Conservation (phyloP, 92 coral and sea anemone species). For the Porites lobata region DNA sequence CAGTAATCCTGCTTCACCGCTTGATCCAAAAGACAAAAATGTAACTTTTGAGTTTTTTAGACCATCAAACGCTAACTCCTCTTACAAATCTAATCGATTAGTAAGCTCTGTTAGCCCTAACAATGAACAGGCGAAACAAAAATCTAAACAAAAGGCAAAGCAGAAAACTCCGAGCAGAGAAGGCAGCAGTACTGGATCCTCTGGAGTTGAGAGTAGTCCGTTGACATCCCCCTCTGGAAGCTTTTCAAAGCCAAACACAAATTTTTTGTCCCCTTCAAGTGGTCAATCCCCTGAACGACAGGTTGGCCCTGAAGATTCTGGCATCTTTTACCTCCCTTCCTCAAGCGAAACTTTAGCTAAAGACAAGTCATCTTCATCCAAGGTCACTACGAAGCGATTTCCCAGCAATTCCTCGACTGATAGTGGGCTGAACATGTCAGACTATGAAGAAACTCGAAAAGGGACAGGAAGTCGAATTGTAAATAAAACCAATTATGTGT, state of each 20-base stretch:
- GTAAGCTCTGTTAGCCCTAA: background rate
- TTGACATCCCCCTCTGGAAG: constrained; percentile 8
- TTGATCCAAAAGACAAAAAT: background rate
- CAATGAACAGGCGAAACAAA: background rate
- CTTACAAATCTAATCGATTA: background rate
- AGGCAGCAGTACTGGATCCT: constrained; percentile 1
- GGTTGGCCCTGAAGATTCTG: constrained; percentile 14
- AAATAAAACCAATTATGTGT: background rate
- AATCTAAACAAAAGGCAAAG: background rate
- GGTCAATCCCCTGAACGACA: background rate
- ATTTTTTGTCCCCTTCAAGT: background rate
- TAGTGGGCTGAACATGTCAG: constrained; percentile 51
- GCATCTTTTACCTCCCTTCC: constrained; percentile 6
- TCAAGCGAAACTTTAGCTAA: background rate
- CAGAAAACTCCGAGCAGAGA: background rate
- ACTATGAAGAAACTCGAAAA: constrained; percentile 36
- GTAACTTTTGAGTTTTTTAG: constrained; percentile 14
- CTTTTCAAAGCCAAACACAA: background rate
- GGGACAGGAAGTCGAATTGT: background rate
- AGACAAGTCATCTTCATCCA: background rate
- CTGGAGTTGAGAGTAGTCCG: constrained; percentile 15
- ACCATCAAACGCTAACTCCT: background rate
- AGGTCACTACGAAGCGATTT: constrained; percentile 24
- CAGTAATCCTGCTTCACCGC: constrained; percentile 43
- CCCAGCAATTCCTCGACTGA: constrained; percentile 54